Base-by-base conservation (phyloP, 2,888 invertebrate genomes). In the Ophion obscuratus region DNA sequence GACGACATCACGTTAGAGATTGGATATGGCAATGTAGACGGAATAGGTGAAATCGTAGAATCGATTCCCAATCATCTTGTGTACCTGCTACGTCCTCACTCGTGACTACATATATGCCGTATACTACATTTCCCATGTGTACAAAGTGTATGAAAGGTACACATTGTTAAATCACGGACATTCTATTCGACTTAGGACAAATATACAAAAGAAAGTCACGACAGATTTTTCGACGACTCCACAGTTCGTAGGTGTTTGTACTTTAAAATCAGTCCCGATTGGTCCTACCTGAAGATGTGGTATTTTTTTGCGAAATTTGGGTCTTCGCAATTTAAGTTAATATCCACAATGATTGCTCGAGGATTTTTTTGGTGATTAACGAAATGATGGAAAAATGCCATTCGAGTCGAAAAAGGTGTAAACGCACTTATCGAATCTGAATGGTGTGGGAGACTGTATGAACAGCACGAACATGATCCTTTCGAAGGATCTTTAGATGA, bases 1-100 rank as follows among this genome's bases (percentile, higher is more conserved):
- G 31, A 31, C 20, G 53, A 36, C 36, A 73, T 71, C 36, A 31
- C 57, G 74, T 53, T 74, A 75, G 85, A 68, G 75, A 85, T 80
- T 83, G 79, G 68, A 83, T 71, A 47, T 59, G 74, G n/a, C 31
- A 27, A 17, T 59, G 57, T 31, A 36, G 53, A 24, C 17, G 24
- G 74, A 44, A 71, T 85, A 66, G 75, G 71, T 67, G 79, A 81
- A 81, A 68, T 78, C 64, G 82, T 71, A 68, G 71, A 71, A 85
- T 83, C 82, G 76, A 85, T 85, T 76, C 57, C 44, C 66, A 36
- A 70, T n/a, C 68, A 66, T 70, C 71, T 17, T 44, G 57, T 36
- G 40, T 5, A 61, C 40, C 53, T 40, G 44, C 53, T 53, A 59
- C 36, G 67, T 78, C 66, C 66, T 75, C 36, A 11, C 17, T 20